Percentiles rank a stretch among this genome's conserved stretches.
Evolutionary conservation across 2,113 vertebrate species (phyloP).

Genomic region (Cynoglossus semilaevis): DNA sequence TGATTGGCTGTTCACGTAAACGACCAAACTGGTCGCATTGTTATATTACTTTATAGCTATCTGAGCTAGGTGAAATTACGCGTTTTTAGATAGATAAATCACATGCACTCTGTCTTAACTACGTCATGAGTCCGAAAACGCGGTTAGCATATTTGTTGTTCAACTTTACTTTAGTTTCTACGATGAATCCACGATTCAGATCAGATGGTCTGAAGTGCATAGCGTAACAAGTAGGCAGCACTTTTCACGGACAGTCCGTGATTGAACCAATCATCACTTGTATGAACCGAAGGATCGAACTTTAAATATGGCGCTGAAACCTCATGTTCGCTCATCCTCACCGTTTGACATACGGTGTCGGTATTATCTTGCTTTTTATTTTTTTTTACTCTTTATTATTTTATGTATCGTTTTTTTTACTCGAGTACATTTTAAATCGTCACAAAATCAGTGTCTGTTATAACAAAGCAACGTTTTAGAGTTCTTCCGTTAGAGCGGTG

Average conservation of each 20-base stretch:
- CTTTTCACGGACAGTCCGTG: conserved; percentile 47
- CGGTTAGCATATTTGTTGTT: no score
- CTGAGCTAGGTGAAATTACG: no score
- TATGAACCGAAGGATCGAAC: conserved; percentile 60
- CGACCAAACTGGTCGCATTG: no score
- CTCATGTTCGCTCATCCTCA: neutral
- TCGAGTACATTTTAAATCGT: accelerated
- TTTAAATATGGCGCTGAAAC: accelerated
- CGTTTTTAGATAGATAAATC: no score
- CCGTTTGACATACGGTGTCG: conserved; percentile 31
- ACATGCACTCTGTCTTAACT: no score
- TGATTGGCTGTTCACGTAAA: no score
- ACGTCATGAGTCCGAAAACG: no score
- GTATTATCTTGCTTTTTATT: no score
- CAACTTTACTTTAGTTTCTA: no score
- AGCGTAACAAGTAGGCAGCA: conserved; percentile 66
- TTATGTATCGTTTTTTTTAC: neutral
- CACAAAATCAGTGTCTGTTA: accelerated
- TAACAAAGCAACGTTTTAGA: accelerated
- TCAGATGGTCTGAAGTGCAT: conserved; percentile 66
- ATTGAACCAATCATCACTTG: conserved; percentile 59
- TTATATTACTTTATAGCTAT: no score
- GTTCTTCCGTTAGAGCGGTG: neutral
- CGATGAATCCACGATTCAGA: conserved; percentile 19
- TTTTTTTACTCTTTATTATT: no score